Conservation (phyloP, 1,140 invertebrate species). For the Trichomalopsis sarcophagae region DNA sequence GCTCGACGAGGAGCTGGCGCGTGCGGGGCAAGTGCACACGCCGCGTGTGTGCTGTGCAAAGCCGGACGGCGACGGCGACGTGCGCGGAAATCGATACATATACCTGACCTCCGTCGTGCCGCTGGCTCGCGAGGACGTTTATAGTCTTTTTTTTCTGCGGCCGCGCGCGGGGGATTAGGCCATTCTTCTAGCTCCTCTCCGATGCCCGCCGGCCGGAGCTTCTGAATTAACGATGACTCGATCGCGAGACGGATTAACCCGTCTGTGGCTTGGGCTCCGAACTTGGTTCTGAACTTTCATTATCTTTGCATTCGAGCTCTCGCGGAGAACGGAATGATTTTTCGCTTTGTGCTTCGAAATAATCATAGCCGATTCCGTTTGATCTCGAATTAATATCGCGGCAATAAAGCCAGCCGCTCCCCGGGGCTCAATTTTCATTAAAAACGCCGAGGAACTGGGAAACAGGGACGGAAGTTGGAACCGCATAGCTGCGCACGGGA, state of each 20-base stretch:
- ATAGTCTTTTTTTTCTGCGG: not conserved
- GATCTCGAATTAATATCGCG: not conserved
- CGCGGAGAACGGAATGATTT: no score
- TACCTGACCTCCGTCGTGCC: slow-evolving; percentile 28
- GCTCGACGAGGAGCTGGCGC: not conserved
- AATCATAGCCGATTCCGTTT: no score
- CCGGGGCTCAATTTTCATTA: not conserved
- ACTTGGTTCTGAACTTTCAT: no score
- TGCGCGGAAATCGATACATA: slow-evolving; percentile 44
- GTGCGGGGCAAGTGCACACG: slow-evolving; percentile 35
- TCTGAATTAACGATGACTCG: not conserved
- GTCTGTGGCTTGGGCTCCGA: no score
- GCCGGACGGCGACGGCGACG: not conserved
- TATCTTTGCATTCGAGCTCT: no score
- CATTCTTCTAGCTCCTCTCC: not conserved
- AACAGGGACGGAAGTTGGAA: not conserved
- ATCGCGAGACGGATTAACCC: not conserved
- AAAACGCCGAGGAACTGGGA: not conserved
- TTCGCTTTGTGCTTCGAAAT: no score
- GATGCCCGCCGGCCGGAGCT: no score
- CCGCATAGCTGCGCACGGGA: not conserved
- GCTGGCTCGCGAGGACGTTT: not conserved
- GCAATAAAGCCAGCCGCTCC: not conserved
- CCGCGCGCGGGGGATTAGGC: not conserved
- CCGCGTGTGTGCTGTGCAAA: not conserved